Evolutionary conservation across 2,797 vertebrate species (phyloP).

Genomic region (Onychomys arenicola): DNA sequence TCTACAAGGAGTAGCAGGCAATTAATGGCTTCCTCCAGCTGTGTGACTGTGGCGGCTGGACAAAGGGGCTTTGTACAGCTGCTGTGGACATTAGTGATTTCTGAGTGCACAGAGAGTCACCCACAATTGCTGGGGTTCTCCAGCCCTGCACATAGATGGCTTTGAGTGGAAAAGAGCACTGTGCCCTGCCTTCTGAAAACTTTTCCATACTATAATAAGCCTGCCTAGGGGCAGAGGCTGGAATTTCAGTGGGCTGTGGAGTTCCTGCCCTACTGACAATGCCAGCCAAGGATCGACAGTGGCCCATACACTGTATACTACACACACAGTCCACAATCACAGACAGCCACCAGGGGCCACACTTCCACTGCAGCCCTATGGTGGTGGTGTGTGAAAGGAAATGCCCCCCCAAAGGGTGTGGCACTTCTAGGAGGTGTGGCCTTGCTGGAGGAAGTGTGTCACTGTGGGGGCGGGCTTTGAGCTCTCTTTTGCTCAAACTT

Average conservation of each 20-base stretch:
- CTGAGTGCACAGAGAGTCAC: background rate
- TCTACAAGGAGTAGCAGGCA: background rate
- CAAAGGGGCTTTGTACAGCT: background rate
- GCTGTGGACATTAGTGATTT: background rate
- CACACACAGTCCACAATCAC: background rate
- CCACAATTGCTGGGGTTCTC: background rate
- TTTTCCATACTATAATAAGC: background rate
- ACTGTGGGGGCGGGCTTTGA: background rate
- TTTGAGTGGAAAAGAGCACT: background rate
- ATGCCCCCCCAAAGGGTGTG: background rate
- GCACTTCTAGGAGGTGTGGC: background rate
- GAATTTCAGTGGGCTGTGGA: background rate
- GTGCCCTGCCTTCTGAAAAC: background rate
- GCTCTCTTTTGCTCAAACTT: background rate
- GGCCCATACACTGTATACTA: too few relatives aligned
- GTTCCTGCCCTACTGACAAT: background rate
- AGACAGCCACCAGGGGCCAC: background rate
- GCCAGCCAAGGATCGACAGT: background rate
- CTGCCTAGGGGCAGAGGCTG: background rate
- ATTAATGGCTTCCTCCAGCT: background rate
- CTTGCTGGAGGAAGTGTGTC: background rate
- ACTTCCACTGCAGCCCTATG: accelerated
- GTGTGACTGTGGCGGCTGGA: background rate
- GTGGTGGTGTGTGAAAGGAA: background rate
- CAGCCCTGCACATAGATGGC: background rate